Evolutionary conservation across 1,140 invertebrate genomes (phyloP), one percentile per base, ranked within the genome.

Genomic region (Berghia stephanieae): DNA sequence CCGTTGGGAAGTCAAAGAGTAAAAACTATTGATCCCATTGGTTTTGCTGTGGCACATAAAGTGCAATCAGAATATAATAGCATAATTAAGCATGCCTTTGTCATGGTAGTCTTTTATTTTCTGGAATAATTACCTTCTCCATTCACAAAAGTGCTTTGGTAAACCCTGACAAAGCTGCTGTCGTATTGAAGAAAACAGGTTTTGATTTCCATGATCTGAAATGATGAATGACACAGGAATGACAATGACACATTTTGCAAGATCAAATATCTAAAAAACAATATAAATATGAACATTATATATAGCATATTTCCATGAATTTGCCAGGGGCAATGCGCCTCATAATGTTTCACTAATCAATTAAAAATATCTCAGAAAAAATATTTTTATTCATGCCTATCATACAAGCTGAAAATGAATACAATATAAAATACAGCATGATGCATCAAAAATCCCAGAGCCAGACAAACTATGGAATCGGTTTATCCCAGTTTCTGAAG

Each of bases 121-220:
- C n/a, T n/a, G n/a, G n/a, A n/a, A 0, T 38, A 71, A 40, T 72
- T 83, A 95, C 84, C 96, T 92, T 83, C 94, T 92, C 96, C 96
- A 98, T 90, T 98, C 96, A 82, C 94, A 94, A 1, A 93, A 91
- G 85, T 97, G 96, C 84, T 94, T 91, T 8, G 95, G 94, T 76
- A 98, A 92, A 10, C 94, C 93, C 85, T 95, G 93, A 1, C 93
- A 88, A 34, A 98, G 90, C 72, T 92, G 92, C 36, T 93, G 91
- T 87, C 96, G 94, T 80, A 98, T 90, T n/a, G 92, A 93, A 75
- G 93, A 93, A 90, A 97, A 98, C 75, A 98, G 91, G 76, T 93
- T 93, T 87, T 94, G 92, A 89, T 97, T 95, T 76, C 96, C 96
- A 86, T 95, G 93, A 93, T 94, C 96, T 98, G 82, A 44, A 89